phyloP scores from a whole-genome alignment of 2,888 invertebrate genomes.

The Druceiella hillmani region DNA sequence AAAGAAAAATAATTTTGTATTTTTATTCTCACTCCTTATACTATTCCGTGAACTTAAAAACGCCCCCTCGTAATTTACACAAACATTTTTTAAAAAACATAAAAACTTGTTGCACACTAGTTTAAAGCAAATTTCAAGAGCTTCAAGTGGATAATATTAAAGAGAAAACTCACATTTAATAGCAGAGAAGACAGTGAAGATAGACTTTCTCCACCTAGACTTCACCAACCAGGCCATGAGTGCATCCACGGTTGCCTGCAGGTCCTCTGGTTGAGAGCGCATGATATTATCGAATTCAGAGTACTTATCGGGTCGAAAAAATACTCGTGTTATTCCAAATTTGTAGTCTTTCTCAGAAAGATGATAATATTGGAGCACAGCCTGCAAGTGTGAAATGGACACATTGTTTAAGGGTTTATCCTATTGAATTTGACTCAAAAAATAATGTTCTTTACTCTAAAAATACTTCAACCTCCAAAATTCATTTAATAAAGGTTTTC shows the following conservation, averaged over 20 bases:
- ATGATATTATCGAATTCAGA: conserved; percentile 96
- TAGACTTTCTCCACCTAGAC: conserved; percentile 89
- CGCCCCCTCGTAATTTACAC: too few relatives aligned
- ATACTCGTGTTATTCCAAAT: conserved; percentile 95
- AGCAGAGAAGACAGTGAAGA: conserved; percentile 86
- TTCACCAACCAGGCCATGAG: conserved; percentile 91
- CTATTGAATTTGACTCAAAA: too few relatives aligned
- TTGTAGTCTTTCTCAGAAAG: conserved; percentile 93
- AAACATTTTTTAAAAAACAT: too few relatives aligned
- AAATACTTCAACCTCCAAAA: neutral
- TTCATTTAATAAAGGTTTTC: too few relatives aligned
- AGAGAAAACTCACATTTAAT: conserved; percentile 73
- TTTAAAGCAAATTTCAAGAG: too few relatives aligned
- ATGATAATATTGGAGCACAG: conserved; percentile 90
- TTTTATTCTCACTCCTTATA: too few relatives aligned
- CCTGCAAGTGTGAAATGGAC: conserved; percentile 46
- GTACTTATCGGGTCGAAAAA: conserved; percentile 98
- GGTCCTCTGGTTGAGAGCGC: conserved; percentile 91
- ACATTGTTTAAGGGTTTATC: neutral
- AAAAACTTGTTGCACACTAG: too few relatives aligned
- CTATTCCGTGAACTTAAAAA: too few relatives aligned
- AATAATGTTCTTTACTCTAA: neutral
- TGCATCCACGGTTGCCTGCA: conserved; percentile 75
- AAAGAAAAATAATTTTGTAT: too few relatives aligned
- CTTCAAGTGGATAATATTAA: too few relatives aligned